Conservation (phyloP, 2,113 vertebrate species). For the Caretta caretta region DNA sequence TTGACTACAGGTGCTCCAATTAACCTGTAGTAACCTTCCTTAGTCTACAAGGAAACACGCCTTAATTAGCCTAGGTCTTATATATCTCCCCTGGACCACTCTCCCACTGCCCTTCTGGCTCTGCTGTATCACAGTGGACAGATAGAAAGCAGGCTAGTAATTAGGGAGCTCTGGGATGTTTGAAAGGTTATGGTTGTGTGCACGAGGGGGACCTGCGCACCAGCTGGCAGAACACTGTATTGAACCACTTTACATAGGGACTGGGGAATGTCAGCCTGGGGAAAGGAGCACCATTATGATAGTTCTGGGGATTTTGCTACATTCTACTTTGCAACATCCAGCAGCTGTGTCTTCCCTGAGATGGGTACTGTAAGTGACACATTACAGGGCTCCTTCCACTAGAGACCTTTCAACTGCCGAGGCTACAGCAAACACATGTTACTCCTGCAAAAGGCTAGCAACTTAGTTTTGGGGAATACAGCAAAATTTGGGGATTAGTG, state of each 20-base stretch:
- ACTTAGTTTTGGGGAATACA: not conserved
- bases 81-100: no score
- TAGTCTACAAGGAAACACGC: no score
- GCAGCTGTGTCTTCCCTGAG: not conserved
- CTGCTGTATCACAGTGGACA: no score
- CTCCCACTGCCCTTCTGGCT: no score
- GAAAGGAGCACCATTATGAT: not conserved
- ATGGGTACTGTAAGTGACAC: not conserved
- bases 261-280: not conserved
- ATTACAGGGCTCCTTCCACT: no score
- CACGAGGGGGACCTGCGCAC: not conserved
- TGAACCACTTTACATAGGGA: not conserved
- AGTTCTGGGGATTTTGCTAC: not conserved
- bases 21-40: no score
- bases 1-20: no score
- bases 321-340: not conserved
- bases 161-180: not conserved
- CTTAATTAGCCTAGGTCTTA: no score
- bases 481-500: not conserved
- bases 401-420: not conserved
- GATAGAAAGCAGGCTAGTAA: not conserved
- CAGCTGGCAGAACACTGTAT: not conserved
- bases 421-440: not conserved
- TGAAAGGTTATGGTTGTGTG: not conserved
- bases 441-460: not conserved